Evolutionary conservation across 2,113 vertebrate species (phyloP).

Genomic region (Felis chaus): DNA sequence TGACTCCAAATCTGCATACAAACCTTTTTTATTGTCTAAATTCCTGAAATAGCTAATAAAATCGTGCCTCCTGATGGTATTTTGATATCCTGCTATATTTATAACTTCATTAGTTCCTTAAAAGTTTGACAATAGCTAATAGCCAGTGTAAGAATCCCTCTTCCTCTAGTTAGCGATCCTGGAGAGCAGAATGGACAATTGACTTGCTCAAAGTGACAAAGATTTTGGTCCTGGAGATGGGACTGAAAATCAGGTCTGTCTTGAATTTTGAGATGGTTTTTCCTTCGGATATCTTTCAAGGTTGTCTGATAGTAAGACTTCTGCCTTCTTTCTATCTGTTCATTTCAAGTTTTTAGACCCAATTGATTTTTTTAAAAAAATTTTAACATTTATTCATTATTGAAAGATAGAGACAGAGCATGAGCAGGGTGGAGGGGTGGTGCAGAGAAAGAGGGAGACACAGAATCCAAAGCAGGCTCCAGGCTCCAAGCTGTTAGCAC

Average conservation of each 20-base stretch:
- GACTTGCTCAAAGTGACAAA: not conserved
- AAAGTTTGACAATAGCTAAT: not conserved
- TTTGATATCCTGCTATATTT: not conserved
- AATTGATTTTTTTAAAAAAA: too few relatives aligned
- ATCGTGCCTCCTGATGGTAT: not conserved
- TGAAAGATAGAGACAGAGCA: too few relatives aligned
- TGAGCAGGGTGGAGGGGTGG: too few relatives aligned
- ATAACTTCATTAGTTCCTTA: not conserved
- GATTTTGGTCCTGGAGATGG: not conserved
- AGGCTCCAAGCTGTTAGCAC: too few relatives aligned
- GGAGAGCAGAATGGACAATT: not conserved
- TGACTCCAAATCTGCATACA: not conserved
- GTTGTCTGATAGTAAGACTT: not conserved
- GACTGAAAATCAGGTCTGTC: not conserved
- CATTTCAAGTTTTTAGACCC: not conserved
- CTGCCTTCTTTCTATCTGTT: not conserved
- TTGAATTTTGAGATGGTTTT: not conserved
- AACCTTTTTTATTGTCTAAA: not conserved
- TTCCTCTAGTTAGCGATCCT: not conserved
- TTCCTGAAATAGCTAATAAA: not conserved
- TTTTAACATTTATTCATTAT: not conserved
- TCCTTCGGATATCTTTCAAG: not conserved
- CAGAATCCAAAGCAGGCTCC: too few relatives aligned
- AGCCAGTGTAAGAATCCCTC: not conserved
- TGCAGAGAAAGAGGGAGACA: too few relatives aligned